These are phyloP conservation scores for Phodopus roborovskii DNA, from an alignment of 2,113 vertebrate genomes.

Conservation along the genomic window DNA sequence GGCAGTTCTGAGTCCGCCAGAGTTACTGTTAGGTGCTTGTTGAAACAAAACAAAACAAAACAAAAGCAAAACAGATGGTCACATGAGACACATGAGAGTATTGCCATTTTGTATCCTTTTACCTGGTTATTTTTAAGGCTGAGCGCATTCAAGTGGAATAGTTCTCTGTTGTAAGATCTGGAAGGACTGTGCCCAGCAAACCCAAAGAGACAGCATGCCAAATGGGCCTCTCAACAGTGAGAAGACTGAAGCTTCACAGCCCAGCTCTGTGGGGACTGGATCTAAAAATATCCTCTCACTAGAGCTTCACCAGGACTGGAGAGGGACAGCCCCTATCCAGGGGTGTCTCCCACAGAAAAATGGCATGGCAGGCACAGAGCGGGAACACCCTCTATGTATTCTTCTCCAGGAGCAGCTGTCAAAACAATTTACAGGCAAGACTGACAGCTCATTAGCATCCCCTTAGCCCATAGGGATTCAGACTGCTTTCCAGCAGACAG, in stretches of 20 bases:
- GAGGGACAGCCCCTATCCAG: not conserved
- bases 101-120: not conserved
- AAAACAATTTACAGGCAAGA: conserved; percentile 43
- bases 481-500: not conserved
- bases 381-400: not conserved
- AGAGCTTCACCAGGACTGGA: not conserved
- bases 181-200: not conserved
- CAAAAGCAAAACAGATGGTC: not conserved
- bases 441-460: conserved; percentile 34
- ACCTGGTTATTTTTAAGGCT: not conserved
- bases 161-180: not conserved
- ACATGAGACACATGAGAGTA: not conserved
- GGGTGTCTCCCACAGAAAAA: not conserved
- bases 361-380: not conserved
- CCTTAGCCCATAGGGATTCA: not conserved
- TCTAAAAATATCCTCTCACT: not conserved
- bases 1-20: not conserved
- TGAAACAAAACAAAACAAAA: not conserved
- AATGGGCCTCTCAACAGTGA: not conserved
- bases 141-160: not conserved
- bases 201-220: not conserved
- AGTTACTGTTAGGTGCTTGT: not conserved
- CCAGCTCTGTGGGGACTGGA: not conserved
- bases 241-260: not conserved
- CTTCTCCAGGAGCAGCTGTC: conserved; percentile 31